Conservation (phyloP, 2,113 vertebrate species). For the Athene cunicularia region DNA sequence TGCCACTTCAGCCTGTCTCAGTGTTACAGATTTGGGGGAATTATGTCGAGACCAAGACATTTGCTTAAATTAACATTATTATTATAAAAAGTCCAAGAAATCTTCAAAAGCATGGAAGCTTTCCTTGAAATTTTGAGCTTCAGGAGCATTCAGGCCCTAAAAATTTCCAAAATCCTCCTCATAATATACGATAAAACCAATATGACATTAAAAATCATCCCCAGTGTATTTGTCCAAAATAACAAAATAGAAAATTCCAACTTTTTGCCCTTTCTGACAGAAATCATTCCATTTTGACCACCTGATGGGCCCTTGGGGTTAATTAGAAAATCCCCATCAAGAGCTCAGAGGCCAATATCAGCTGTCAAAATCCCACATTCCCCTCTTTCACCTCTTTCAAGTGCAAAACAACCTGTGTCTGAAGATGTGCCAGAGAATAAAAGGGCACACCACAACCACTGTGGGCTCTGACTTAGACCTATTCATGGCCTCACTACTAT, state of each 20-base stretch:
- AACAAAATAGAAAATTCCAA: constrained; percentile 51
- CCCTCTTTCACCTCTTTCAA: constrained; percentile 81
- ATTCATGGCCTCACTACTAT: constrained; percentile 80
- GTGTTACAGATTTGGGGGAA: neutral
- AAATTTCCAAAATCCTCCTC: neutral
- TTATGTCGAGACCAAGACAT: neutral
- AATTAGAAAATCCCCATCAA: constrained; percentile 87
- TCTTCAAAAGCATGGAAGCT: neutral
- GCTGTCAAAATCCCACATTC: constrained; percentile 84
- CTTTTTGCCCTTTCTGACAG: constrained; percentile 76
- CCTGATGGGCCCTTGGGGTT: constrained; percentile 80
- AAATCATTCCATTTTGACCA: constrained; percentile 75
- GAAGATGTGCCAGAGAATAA: constrained; percentile 83
- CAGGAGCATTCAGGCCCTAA: neutral
- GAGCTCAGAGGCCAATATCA: constrained; percentile 81
- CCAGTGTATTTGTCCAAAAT: neutral
- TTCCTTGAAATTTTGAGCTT: neutral
- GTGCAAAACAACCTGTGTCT: constrained; percentile 87
- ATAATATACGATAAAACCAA: neutral
- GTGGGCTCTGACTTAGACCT: constrained; percentile 77
- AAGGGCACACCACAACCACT: constrained; percentile 77
- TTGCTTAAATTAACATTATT: neutral
- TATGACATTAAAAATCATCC: neutral
- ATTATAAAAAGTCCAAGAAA: neutral
- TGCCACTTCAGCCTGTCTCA: neutral